Conservation (phyloP, 2,888 invertebrate genomes). For the Tupiocoris notatus region DNA sequence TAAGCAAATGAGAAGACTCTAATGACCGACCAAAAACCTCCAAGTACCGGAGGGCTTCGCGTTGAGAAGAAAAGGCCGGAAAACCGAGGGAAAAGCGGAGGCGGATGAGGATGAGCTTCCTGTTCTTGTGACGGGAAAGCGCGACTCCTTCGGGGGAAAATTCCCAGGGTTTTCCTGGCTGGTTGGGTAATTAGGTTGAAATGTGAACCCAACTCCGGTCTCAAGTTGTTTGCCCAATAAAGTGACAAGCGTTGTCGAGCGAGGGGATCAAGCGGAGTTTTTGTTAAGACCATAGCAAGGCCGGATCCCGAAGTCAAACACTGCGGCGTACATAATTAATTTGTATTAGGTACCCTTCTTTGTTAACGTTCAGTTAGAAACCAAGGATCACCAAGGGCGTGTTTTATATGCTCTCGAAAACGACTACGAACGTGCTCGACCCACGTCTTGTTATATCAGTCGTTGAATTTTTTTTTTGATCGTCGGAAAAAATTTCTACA, state of each 20-base stretch:
- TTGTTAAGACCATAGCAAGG: not conserved
- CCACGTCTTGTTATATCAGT: not conserved
- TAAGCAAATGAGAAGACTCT: slow-evolving; percentile 37
- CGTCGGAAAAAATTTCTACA: too few species aligned
- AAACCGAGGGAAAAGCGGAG: not conserved
- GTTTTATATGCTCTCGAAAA: not conserved
- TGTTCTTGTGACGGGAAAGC: slow-evolving; percentile 2
- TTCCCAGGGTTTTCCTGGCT: slow-evolving; percentile 6
- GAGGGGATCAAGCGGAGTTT: slow-evolving; percentile 9
- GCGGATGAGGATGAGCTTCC: slow-evolving; percentile 5
- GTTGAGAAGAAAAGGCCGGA: slow-evolving; percentile 8
- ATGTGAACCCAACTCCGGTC: slow-evolving; percentile 22
- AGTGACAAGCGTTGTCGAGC: slow-evolving; percentile 23
- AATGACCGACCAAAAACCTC: slow-evolving; percentile 31
- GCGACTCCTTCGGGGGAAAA: slow-evolving; percentile 13
- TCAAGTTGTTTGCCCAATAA: slow-evolving; percentile 28
- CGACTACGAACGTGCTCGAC: not conserved
- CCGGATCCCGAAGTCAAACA: slow-evolving; percentile 7
- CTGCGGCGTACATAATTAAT: slow-evolving; percentile 19
- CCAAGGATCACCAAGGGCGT: not conserved
- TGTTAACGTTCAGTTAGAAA: not conserved
- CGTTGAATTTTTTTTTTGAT: not conserved
- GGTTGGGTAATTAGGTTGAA: slow-evolving; percentile 29
- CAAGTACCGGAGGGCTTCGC: not conserved
- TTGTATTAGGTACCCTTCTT: slow-evolving; percentile 13